Evolutionary conservation across 2,797 vertebrate genomes (phyloP), one percentile per base, ranked within the genome.

Genomic region (Semaprochilodus insignis): DNA sequence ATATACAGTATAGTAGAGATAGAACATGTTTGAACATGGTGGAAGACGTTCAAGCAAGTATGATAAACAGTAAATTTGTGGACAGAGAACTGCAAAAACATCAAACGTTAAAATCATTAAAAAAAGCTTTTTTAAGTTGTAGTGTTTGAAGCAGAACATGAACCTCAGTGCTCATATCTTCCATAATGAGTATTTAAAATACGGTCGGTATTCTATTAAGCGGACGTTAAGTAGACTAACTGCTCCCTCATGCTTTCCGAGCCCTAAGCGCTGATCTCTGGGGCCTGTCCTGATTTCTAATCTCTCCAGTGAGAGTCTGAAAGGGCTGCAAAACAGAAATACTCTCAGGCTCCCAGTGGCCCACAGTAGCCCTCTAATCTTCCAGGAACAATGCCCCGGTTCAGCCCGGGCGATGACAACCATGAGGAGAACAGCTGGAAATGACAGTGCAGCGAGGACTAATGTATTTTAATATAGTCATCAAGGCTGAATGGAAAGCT

Each of bases 381-480:
- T 10, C 67, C 40, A 13, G 17, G 40, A n/a, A 25, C 67, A 71
- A 23, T 71, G 67, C 40, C 44, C 4, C 40, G 13, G 44, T 23
- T 51, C 44, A 71, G n/a, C 67, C 67, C 15, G 36, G 36, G 67
- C 40, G 67, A 71, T 71, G 67, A 71, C 67, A 71, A 23, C 16
- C 34, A 71, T 17, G 4, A 48, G 67, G 3, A 40, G 36, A 71
- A 71, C 67, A 71, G 67, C 67, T 71, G 67, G 67, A 71, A 71
- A 0, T 4, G 21, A 44, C 67, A 51, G 1, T 71, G 51, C 40
- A 71, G 44, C 51, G 15, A 71, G 67, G 6, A 1, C 23, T 71
- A 71, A 71, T 51, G 44, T 10, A 25, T 71, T 69, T 71, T 71
- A 71, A 71, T 71, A 71, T 51, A 71, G 67, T 51, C 67, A 51